Conservation (phyloP, 2,113 vertebrate genomes). For the Ardeotis arabs region DNA sequence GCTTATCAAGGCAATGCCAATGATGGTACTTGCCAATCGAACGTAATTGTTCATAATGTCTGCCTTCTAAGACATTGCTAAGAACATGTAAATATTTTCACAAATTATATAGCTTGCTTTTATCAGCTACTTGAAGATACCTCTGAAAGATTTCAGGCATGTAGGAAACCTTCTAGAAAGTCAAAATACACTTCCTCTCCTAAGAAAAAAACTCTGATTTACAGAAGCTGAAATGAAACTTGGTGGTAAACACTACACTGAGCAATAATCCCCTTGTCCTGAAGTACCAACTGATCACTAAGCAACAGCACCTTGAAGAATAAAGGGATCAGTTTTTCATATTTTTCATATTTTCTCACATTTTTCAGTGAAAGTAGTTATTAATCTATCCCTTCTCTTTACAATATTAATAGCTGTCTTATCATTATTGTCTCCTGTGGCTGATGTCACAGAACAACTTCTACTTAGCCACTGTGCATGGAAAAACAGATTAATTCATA, state of each 20-base stretch:
- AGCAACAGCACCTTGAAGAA: not conserved
- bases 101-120: not conserved
- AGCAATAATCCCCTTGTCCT: not conserved
- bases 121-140: not conserved
- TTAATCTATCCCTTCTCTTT: not conserved
- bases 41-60: not conserved
- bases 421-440: not conserved
- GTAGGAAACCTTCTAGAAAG: not conserved
- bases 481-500: not conserved
- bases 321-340: not conserved
- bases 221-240: not conserved
- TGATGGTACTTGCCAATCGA: not conserved
- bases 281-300: not conserved
- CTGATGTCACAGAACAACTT: not conserved
- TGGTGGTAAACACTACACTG: not conserved
- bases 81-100: not conserved
- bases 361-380: not conserved
- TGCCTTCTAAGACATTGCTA: not conserved
- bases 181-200: not conserved
- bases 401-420: not conserved
- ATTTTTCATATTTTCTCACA: not conserved
- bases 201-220: not conserved
- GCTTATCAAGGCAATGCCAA: accelerated
- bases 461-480: not conserved
- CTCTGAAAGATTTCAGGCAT: not conserved